Base-by-base conservation (phyloP, 2,888 invertebrate genomes). In the Lasioglossum pauxillum region DNA sequence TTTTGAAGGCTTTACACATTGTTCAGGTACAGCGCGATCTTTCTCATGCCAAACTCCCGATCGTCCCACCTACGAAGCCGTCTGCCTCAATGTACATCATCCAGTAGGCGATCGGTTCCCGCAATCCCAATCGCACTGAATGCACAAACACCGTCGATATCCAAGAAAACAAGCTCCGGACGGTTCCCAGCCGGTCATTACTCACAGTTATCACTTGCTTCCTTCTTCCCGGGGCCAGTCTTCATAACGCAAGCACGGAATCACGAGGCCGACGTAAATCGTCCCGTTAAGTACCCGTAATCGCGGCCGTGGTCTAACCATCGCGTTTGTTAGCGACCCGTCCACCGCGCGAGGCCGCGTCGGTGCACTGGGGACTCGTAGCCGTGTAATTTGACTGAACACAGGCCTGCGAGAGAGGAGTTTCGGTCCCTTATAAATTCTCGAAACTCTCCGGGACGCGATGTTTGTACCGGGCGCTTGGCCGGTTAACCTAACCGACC, bases 371-470 rank as follows among this genome's bases (percentile, higher is more conserved):
- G 75, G 64, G 75, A 49, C 69, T 74, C 69, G 74, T 83, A 41
- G 67, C 76, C 84, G 84, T 84, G 77, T 69, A 84, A 84, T 84
- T 84, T 83, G 44, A 27, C 38, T 49, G 77, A 77, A 77, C 46
- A 77, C 44, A 69, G 69, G 69, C 46, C 67, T 44, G 31, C 38
- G 77, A 12, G 12, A 75, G 46, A 46, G 27, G 84, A 75, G 23
- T 49, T 31, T 35, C 38, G 46, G 46, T 64, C 79, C 74, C 72
- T 79, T 72, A 64, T 72, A 85, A 85, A 85, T 85, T 38, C 75
- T 85, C 85, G 78, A 84, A 85, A 85, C 60, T 84, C 64, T 49
- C 53, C 53, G 53, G 57, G 69, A 81, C 44, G 44, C 67, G 16
- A 12, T 64, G 64, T 76, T 53, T 53, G 53, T 53, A 1, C 23